A percentile compares a stretch with the other conserved stretches of the same genome.
Evolutionary conservation across 1,140 invertebrate species (phyloP).

Genomic region (Heterodera carotae): DNA sequence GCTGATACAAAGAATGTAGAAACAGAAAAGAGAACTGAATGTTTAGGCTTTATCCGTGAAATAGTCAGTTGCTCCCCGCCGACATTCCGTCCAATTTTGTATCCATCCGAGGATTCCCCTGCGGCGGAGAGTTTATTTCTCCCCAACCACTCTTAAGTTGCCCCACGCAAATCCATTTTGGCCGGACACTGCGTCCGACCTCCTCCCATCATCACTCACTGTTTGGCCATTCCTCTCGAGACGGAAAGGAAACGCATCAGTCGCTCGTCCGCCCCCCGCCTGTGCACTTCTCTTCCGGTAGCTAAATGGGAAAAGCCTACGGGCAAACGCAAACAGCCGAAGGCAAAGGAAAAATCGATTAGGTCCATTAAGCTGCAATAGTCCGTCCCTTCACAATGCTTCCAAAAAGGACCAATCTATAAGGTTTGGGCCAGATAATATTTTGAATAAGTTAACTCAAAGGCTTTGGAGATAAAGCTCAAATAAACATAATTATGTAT

Average conservation of each 20-base stretch:
- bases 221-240: background rate
- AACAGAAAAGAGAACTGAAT: no score
- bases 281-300: background rate
- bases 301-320: background rate
- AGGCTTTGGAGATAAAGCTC: no score
- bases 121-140: background rate
- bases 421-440: background rate
- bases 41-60: no score
- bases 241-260: background rate
- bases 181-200: no score
- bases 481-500: no score
- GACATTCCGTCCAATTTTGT: background rate
- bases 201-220: background rate
- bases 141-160: background rate
- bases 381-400: background rate
- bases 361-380: background rate
- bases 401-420: background rate
- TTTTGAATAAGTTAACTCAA: background rate
- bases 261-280: background rate
- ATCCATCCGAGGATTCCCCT: background rate
- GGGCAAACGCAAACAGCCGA: slow-evolving; percentile 3
- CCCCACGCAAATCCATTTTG: background rate
- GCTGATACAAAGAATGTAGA: no score
- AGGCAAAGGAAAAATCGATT: background rate
- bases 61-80: background rate